Base-by-base conservation (phyloP, 1,140 invertebrate species). In the Macrobrachium rosenbergii region DNA sequence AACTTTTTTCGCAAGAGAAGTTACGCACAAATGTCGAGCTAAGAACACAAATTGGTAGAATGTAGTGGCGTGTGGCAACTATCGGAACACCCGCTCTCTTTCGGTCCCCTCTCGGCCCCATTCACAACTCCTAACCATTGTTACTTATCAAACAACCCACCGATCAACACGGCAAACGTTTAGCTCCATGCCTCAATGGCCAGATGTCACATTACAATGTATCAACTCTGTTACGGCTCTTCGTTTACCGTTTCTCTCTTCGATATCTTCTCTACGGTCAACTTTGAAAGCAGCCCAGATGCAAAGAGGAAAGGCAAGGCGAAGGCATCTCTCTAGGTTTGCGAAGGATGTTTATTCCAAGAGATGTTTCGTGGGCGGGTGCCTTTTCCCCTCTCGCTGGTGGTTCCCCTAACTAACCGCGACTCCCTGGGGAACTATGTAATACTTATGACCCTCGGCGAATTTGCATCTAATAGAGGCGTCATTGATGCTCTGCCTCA, bases 361-460 rank as follows among this genome's bases (percentile, higher is more conserved):
- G 43, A 17, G 59, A 21, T 28, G 77, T 14, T 43, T n/a, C 11
- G 45, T 45, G 8, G n/a, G 77, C 10, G 28, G 1, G 45, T 59
- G 52, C 52, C n/a, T 52, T 19, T 16, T 43, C 80, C 80, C 80
- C 80, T 82, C 80, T n/a, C 45, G 7, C 28, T 10, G 62, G 19
- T 28, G 63, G 37, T 69, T 43, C 82, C 80, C 67, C 82, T 73
- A 60, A 72, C 82, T 64, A 63, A 79, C 83, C 75, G 45, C 83
- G 21, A 21, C 43, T 80, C 84, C 69, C 84, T 5, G 17, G 77
- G 73, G 84, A 75, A 77, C 84, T 80, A 87, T 87, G 84, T 81
- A 79, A 87, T 87, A 80, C 84, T 87, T 87, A 87, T 87, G 77
- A 80, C 77, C 75, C 64, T 81, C 72, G 77, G 67, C 84, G 84